Evolutionary conservation across 1,140 invertebrate species (phyloP).

Genomic region (Listronotus bonariensis): DNA sequence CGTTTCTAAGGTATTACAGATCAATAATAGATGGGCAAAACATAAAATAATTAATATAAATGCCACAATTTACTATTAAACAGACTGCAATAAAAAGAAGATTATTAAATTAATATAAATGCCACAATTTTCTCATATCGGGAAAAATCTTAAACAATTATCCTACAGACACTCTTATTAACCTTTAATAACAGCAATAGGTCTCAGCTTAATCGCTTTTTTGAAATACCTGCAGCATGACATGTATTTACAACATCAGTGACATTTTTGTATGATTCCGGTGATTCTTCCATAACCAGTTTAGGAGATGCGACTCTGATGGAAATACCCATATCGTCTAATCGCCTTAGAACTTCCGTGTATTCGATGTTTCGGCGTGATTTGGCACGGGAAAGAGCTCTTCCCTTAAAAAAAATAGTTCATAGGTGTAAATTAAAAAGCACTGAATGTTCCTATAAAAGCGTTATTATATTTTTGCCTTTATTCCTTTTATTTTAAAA

Average conservation of each 20-base stretch:
- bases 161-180: slow-evolving; percentile 51
- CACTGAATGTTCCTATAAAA: no score
- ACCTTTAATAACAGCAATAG: slow-evolving; percentile 99
- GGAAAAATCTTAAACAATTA: no score
- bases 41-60: no score
- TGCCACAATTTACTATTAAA: no score
- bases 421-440: no score
- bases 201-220: slow-evolving; percentile 97
- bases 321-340: slow-evolving; percentile 91
- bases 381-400: slow-evolving; percentile 95
- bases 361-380: slow-evolving; percentile 96
- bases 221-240: slow-evolving; percentile 95
- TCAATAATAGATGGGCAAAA: no score
- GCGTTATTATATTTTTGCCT: no score
- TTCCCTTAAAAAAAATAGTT: slow-evolving; percentile 67
- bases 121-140: no score
- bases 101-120: no score
- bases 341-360: slow-evolving; percentile 82
- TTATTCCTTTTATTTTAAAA: no score
- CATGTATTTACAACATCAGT: slow-evolving; percentile 99
- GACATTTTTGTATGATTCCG: slow-evolving; percentile 99
- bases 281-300: slow-evolving; percentile 99
- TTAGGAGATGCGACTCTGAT: slow-evolving; percentile 99
- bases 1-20: no score
- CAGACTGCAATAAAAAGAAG: no score